These are phyloP conservation scores for Irena cyanogastra DNA, from an alignment of 2,113 vertebrate genomes.

Conservation along the genomic window DNA sequence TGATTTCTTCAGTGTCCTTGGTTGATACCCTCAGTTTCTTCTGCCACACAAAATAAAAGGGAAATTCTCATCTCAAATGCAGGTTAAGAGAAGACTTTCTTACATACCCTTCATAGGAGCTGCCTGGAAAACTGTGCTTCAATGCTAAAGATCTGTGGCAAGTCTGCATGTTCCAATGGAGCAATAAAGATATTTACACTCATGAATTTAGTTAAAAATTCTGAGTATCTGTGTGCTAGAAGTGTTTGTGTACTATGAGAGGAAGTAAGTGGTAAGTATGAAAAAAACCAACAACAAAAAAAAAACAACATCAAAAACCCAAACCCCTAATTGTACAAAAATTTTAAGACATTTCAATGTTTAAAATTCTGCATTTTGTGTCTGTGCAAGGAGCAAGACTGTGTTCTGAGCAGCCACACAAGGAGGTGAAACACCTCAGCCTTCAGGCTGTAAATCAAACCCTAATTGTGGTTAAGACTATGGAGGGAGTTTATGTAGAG, in stretches of 20 bases:
- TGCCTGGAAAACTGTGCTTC: not conserved
- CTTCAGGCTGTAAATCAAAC: not conserved
- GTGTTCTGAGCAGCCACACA: not conserved
- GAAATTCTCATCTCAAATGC: not conserved
- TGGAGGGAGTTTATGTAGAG: not conserved
- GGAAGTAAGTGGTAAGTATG: not conserved
- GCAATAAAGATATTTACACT: not conserved
- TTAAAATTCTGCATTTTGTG: rapidly evolving
- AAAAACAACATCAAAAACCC: too few relatives aligned
- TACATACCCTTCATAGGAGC: not conserved
- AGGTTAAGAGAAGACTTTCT: not conserved
- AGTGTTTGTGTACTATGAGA: not conserved
- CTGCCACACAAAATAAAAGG: not conserved
- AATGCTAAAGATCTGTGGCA: not conserved
- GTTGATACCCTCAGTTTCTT: not conserved
- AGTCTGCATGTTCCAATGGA: not conserved
- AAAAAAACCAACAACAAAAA: not conserved
- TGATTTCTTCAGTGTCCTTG: not conserved
- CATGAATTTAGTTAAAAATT: not conserved
- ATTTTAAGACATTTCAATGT: not conserved
- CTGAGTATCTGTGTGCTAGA: not conserved
- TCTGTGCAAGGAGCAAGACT: not conserved
- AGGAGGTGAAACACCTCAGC: not conserved
- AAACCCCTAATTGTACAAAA: not conserved
- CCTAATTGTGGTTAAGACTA: not conserved